A percentile compares a stretch with the other conserved stretches of the same genome.
Conservation (phyloP, 2,888 invertebrate species). For the Strigamia maritima region DNA sequence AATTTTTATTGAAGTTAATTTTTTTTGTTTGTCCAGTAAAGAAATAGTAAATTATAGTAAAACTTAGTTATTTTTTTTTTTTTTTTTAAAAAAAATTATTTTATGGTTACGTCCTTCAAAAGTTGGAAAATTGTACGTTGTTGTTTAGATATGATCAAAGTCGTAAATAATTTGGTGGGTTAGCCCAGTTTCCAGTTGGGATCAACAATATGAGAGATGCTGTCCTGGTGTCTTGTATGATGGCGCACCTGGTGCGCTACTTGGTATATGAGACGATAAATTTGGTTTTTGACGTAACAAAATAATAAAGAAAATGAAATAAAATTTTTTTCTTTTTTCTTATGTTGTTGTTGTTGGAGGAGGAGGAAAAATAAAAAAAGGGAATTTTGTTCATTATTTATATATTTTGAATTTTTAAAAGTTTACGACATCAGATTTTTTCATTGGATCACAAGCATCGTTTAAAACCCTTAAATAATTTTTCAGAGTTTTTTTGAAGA, state of each 20-base stretch:
- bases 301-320: not conserved
- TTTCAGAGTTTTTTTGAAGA: too few species aligned
- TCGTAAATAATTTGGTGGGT: slow-evolving; percentile 9
- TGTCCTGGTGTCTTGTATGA: not conserved
- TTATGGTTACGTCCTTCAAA: not conserved
- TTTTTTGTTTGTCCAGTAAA: too few species aligned
- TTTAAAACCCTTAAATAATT: too few species aligned
- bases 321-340: too few species aligned
- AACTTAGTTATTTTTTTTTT: not conserved
- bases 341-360: too few species aligned
- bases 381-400: too few species aligned
- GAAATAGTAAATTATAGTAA: too few species aligned
- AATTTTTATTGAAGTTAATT: too few species aligned
- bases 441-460: too few species aligned
- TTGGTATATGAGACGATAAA: not conserved
- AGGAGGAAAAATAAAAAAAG: too few species aligned
- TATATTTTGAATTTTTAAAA: too few species aligned
- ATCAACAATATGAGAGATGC: not conserved
- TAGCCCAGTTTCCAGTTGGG: slow-evolving; percentile 4
- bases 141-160: not conserved
- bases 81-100: not conserved
- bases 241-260: not conserved
- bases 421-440: too few species aligned
- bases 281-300: not conserved
- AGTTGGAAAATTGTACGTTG: not conserved